Percentiles rank a stretch among this genome's conserved stretches.
phyloP scores from a whole-genome alignment of 37 sponge, comb jelly and placozoan species.

The Beroe ovata region DNA sequence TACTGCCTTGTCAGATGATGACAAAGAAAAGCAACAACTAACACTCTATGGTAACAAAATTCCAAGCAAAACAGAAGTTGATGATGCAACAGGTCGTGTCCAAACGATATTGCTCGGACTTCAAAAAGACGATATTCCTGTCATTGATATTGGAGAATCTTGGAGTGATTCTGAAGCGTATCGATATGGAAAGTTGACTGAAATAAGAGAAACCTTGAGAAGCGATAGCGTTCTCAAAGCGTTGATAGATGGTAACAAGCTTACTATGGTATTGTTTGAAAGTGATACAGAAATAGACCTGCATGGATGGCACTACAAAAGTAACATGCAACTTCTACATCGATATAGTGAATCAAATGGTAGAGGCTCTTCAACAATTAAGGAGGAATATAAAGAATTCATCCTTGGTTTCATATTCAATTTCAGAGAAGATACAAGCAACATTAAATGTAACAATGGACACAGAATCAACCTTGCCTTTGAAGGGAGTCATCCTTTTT shows the following conservation, averaged over 20 bases:
- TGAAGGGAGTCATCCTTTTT: not conserved
- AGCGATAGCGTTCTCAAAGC: slow-evolving; percentile 1
- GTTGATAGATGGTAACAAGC: not conserved
- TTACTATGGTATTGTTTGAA: not conserved
- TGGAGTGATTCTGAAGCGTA: not conserved
- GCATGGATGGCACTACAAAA: slow-evolving; percentile 10
- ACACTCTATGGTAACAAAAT: not conserved
- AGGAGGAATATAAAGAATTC: no score
- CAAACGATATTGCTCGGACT: not conserved
- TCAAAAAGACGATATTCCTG: not conserved
- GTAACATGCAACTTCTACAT: not conserved
- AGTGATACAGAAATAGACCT: not conserved
- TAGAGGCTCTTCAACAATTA: no score
- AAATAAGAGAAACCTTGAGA: not conserved
- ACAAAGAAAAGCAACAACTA: slow-evolving; percentile 8
- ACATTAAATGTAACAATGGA: not conserved
- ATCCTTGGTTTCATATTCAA: not conserved
- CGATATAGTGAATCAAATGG: no score
- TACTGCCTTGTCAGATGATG: slow-evolving; percentile 15
- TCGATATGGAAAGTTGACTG: not conserved
- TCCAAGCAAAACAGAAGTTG: not conserved
- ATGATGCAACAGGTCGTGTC: not conserved
- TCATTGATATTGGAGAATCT: not conserved
- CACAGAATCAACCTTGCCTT: not conserved
- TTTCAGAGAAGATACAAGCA: not conserved